phyloP scores from a whole-genome alignment of 2,888 invertebrate genomes.

The Antheraea yamamai region DNA sequence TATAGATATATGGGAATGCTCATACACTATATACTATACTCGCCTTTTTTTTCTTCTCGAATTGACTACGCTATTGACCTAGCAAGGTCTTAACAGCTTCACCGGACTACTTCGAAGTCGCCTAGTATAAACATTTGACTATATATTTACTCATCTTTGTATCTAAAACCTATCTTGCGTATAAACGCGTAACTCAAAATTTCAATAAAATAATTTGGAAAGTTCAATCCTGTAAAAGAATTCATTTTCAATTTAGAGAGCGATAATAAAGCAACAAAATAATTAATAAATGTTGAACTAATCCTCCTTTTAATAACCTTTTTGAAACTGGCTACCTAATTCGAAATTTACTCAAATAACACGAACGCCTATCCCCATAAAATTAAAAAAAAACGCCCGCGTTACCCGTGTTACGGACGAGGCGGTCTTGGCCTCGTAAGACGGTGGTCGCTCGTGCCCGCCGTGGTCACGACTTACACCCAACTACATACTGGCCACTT shows the following conservation, averaged over 20 bases:
- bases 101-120: no score
- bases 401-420: conserved; percentile 24
- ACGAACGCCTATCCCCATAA: conserved; percentile 22
- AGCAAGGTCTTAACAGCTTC: no score
- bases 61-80: no score
- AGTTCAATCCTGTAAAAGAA: neutral
- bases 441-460: conserved; percentile 21
- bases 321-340: conserved; percentile 12
- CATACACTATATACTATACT: no score
- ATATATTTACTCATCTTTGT: no score
- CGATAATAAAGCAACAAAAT: neutral
- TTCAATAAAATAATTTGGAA: no score
- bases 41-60: no score
- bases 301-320: neutral
- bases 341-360: conserved; percentile 18
- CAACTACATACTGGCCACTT: conserved; percentile 18
- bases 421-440: conserved; percentile 14
- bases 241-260: neutral
- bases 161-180: no score
- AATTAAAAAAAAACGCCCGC: conserved; percentile 21
- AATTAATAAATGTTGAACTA: neutral
- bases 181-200: no score
- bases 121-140: no score
- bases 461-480: conserved; percentile 23
- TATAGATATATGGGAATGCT: no score